A percentile compares a stretch with the other conserved stretches of the same genome.
These are phyloP conservation scores for Aurelia aurita DNA, from an alignment of 30 jellyfish, hydroid and myxozoan genomes.

Conservation along the genomic window DNA sequence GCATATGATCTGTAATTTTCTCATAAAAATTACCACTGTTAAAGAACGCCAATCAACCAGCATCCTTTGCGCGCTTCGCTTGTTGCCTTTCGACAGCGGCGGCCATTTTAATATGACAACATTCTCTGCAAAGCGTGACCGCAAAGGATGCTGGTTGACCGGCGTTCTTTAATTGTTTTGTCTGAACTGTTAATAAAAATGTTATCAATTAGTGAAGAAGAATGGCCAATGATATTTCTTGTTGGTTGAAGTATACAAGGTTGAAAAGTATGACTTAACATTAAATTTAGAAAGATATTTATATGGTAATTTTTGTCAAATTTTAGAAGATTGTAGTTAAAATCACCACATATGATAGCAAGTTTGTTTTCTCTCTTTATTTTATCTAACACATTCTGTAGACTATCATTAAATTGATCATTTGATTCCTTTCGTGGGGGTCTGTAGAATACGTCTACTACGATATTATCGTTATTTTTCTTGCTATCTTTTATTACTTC, in stretches of 20 bases:
- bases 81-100: no score
- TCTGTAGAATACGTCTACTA: no score
- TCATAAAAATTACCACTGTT: slow-evolving; percentile 2
- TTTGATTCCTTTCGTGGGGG: no score
- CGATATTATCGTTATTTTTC: not conserved
- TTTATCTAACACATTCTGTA: not conserved
- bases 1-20: slow-evolving; percentile 13
- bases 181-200: not conserved
- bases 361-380: slow-evolving; percentile 3
- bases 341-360: not conserved
- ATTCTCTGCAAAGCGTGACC: no score
- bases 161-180: no score
- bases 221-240: not conserved
- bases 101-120: no score
- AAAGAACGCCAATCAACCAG: no score
- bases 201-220: slow-evolving; percentile 6
- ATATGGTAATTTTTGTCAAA: not conserved
- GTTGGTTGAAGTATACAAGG: not conserved
- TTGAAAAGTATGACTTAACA: not conserved
- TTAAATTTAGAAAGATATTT: not conserved
- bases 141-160: no score
- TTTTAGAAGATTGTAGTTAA: not conserved
- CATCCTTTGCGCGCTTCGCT: no score
- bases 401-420: not conserved
- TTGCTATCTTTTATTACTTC: not conserved